phyloP scores from a whole-genome alignment of 2,797 vertebrate genomes.

The Lerista edwardsae region DNA sequence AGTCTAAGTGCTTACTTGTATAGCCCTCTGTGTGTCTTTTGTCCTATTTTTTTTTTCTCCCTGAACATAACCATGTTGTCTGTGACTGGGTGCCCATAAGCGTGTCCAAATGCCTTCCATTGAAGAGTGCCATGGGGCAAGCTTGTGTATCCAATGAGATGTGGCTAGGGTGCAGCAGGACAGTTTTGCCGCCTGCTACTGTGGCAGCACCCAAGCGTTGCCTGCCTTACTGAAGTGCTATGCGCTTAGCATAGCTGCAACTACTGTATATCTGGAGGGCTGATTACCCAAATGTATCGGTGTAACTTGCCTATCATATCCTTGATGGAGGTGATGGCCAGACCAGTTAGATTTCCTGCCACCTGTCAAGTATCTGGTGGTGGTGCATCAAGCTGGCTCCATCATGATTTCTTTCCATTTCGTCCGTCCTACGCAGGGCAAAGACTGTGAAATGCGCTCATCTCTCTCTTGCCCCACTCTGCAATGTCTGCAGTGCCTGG shows the following conservation, averaged over 20 bases:
- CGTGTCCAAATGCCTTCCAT: not conserved
- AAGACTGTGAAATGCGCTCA: not conserved
- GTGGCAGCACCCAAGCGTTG: not conserved
- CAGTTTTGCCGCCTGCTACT: not conserved
- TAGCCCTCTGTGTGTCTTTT: not conserved
- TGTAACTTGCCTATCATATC: not conserved
- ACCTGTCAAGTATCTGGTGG: not conserved
- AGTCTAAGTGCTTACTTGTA: not conserved
- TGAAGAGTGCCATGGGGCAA: not conserved
- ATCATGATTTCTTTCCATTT: not conserved
- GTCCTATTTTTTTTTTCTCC: not conserved
- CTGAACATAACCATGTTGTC: not conserved
- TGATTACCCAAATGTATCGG: not conserved
- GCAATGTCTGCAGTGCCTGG: not conserved
- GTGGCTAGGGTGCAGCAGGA: not conserved
- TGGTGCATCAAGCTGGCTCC: not conserved
- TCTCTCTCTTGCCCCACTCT: not conserved
- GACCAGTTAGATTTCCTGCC: not conserved
- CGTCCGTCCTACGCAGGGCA: not conserved
- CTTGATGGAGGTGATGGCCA: not conserved
- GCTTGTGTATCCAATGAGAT: not conserved
- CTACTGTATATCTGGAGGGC: not conserved
- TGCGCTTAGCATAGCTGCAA: not conserved
- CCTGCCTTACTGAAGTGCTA: not conserved
- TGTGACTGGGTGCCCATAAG: not conserved